phyloP scores from a whole-genome alignment of 2,797 vertebrate genomes.

The Labeo calbasu region DNA sequence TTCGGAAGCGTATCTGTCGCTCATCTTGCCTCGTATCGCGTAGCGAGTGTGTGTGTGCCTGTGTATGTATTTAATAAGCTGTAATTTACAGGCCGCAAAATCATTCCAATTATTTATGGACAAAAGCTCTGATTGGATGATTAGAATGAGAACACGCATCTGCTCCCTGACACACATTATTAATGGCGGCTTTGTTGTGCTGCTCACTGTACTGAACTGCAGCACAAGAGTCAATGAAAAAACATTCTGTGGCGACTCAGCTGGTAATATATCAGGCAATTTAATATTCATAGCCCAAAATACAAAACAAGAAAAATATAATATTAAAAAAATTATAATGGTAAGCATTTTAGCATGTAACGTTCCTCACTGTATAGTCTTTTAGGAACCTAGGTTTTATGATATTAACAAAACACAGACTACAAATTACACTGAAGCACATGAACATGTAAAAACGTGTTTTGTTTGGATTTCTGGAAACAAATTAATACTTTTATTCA shows the following conservation, averaged over 20 bases:
- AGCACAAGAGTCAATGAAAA: neutral
- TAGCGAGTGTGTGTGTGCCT: neutral
- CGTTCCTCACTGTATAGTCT: neutral
- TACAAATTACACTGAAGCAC: neutral
- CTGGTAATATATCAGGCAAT: neutral
- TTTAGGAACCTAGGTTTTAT: neutral
- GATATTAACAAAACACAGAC: too few species aligned
- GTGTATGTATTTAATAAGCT: conserved; percentile 26
- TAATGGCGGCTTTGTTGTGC: conserved; percentile 66
- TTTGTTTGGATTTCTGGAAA: neutral
- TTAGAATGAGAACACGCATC: conserved; percentile 45
- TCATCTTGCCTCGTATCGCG: neutral
- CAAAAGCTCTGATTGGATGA: conserved; percentile 39
- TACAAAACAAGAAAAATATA: neutral
- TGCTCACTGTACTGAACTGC: conserved; percentile 9
- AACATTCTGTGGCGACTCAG: neutral
- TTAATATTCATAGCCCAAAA: neutral
- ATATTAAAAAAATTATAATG: neutral
- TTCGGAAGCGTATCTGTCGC: neutral
- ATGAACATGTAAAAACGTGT: neutral
- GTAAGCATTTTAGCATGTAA: neutral
- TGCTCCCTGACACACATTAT: conserved; percentile 27
- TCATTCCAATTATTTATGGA: conserved; percentile 29
- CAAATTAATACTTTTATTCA: neutral
- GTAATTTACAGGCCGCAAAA: conserved; percentile 18